Evolutionary conservation across 2,888 invertebrate genomes (phyloP), one percentile per base, ranked within the genome.

Genomic region (Ethmia dodecea): DNA sequence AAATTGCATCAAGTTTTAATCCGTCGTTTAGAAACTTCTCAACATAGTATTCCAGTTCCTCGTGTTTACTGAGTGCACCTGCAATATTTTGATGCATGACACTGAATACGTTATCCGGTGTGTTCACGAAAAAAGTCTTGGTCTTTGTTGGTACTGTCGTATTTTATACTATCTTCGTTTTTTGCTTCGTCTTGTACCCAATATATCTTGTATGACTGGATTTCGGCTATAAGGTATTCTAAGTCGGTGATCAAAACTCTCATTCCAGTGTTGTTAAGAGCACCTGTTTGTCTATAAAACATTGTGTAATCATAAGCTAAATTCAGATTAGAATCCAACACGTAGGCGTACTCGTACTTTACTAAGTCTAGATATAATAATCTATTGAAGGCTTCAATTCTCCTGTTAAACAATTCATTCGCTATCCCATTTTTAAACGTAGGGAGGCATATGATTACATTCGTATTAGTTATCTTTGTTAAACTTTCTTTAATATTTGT

Each of bases 371-470:
- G 25, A 26, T 40, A 36, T 12, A 43, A 27, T 3, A 37, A 13
- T 12, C 32, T 43, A 16, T 43, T 43, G 13, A 43, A 43, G n/a
- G 2, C 29, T 27, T 40, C 43, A 13, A 43, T 14, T 16, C 40
- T 22, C 29, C 30, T 22, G 13, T 43, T 43, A 13, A 20, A 43
- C 22, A 40, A 14, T 18, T 20, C 33, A 3, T 5, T 24, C 2
- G 12, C 5, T 8, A 5, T 5, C 6, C 31, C 32, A 11, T 25
- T 25, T 28, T 30, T 37, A 25, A 33, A 41, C 3, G 37, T 37
- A 6, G 40, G 40, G 2, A 41, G 12, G 13, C 37, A 37, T n/a
- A 40, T 16, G 5, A 31, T 28, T 10, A 35, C 10, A 15, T 35
- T 35, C 3, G 34, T 35, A 28, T 29, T 18, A 1, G 9, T 12